A percentile compares a stretch with the other conserved stretches of the same genome.
These are phyloP conservation scores for Epizoanthus rinbou DNA, from an alignment of 92 coral and sea anemone species.

Conservation along the genomic window DNA sequence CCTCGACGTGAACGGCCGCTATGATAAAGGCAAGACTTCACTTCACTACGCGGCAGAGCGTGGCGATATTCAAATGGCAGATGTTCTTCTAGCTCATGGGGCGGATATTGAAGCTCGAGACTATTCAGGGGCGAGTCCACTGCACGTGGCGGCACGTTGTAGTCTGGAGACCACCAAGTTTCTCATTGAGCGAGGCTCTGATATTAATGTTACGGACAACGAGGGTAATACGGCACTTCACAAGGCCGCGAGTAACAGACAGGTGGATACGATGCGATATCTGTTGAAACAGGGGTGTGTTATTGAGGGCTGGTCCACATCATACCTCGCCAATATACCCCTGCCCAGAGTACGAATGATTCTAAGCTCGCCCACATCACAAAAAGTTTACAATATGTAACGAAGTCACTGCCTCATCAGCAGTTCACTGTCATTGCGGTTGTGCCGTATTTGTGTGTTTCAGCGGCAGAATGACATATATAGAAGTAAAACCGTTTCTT, in stretches of 20 bases:
- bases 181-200: conserved; percentile 31
- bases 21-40: conserved; percentile 28
- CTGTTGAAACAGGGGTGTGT: conserved; percentile 34
- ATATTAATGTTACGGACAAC: conserved; percentile 14
- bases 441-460: too few relatives aligned
- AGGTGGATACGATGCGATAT: conserved; percentile 34
- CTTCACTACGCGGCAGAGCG: conserved; percentile 43
- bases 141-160: conserved; percentile 32
- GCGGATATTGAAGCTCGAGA: conserved; percentile 40
- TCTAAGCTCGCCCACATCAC: conserved; percentile 35
- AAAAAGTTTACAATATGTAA: conserved; percentile 6
- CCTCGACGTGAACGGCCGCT: conserved; percentile 23
- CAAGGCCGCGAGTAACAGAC: conserved; percentile 33
- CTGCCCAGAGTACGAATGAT: conserved; percentile 30
- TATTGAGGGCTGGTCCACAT: conserved; percentile 33
- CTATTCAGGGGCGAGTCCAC: conserved; percentile 29
- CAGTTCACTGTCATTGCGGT: too few relatives aligned
- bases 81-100: conserved; percentile 32
- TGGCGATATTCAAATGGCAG: conserved; percentile 37
- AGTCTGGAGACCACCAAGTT: conserved; percentile 32
- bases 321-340: conserved; percentile 34
- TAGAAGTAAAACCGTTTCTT: too few relatives aligned
- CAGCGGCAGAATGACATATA: too few relatives aligned
- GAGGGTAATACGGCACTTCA: conserved; percentile 33
- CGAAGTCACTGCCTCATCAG: too few relatives aligned